Percentiles rank a stretch among this genome's conserved stretches.
Evolutionary conservation across 2,113 vertebrate species (phyloP).

Genomic region (Dicentrarchus labrax): DNA sequence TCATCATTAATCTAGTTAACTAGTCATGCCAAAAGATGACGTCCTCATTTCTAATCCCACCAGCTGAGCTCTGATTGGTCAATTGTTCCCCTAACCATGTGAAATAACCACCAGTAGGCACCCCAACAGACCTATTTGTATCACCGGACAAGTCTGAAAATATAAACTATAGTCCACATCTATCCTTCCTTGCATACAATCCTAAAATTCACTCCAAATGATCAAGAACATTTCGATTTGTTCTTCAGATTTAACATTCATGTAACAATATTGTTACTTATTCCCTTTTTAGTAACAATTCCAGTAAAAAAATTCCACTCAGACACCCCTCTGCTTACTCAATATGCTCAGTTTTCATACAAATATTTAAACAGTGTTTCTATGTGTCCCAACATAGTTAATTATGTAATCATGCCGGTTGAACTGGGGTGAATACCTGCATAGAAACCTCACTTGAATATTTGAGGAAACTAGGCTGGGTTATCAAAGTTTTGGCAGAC

Average conservation of each 20-base stretch:
- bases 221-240: neutral
- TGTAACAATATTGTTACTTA: neutral
- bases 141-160: neutral
- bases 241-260: neutral
- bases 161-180: neutral
- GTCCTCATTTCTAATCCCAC: neutral
- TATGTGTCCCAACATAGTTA: neutral
- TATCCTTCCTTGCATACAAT: neutral
- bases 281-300: neutral
- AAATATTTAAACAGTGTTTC: neutral
- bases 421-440: conserved; percentile 14
- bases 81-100: neutral
- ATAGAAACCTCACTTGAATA: neutral
- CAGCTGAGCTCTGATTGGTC: neutral
- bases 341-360: neutral
- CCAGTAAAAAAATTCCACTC: neutral
- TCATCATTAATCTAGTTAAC: neutral
- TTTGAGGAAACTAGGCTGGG: conserved; percentile 38
- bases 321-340: neutral
- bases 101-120: neutral
- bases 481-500: conserved; percentile 22
- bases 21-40: neutral
- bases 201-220: neutral
- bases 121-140: neutral
- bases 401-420: conserved; percentile 2